Evolutionary conservation across 2,888 invertebrate genomes (phyloP).

Genomic region (Bellardia pandia): DNA sequence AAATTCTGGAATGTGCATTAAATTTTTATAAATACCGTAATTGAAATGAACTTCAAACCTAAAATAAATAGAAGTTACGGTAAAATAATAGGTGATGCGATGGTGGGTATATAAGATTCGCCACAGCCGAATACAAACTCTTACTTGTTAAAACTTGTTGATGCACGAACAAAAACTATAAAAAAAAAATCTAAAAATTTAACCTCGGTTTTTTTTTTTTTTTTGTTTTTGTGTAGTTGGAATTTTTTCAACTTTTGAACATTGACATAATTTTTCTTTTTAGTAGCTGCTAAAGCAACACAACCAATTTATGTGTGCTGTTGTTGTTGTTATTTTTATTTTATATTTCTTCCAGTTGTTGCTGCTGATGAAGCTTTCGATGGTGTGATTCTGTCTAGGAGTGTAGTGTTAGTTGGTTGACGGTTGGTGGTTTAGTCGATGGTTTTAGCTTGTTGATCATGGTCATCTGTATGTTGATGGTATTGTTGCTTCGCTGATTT

Average conservation of each 20-base stretch:
- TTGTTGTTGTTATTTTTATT: too few species aligned
- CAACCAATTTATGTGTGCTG: background rate
- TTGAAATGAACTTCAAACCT: too few species aligned
- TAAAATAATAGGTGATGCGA: too few species aligned
- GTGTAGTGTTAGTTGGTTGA: background rate
- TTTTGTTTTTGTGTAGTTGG: too few species aligned
- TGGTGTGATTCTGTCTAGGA: background rate
- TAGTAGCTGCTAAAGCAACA: slow-evolving; percentile 1
- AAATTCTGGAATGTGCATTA: too few species aligned
- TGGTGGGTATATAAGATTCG: too few species aligned
- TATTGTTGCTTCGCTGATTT: background rate
- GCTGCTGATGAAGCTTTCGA: background rate
- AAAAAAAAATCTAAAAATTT: background rate
- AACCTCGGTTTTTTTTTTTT: background rate
- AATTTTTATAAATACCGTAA: too few species aligned
- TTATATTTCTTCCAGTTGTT: background rate
- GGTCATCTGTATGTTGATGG: slow-evolving; percentile 26
- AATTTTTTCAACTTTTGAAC: background rate
- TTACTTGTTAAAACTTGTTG: background rate
- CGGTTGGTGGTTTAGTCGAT: slow-evolving; percentile 5
- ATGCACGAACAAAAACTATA: slow-evolving; percentile 2
- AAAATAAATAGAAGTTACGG: too few species aligned
- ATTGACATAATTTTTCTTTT: slow-evolving; percentile 19
- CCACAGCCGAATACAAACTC: too few species aligned
- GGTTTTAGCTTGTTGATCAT: slow-evolving; percentile 5